Conservation (phyloP, 2,113 vertebrate species). For the Puffinus mauretanicus region DNA sequence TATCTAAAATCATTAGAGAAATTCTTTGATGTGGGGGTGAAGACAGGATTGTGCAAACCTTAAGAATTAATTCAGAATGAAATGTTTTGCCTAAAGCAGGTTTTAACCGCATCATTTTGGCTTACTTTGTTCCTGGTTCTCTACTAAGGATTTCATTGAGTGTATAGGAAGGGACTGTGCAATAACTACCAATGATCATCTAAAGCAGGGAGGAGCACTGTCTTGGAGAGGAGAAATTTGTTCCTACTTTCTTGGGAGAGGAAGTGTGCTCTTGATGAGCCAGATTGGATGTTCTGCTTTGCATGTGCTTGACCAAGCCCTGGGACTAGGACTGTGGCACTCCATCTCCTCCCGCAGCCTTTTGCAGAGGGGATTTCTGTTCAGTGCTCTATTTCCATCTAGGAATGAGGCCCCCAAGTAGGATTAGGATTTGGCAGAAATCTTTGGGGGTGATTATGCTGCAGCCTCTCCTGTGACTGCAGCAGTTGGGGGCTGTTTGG, state of each 20-base stretch:
- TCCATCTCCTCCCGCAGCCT: rapidly evolving
- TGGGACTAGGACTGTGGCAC: background rate
- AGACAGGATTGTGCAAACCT: background rate
- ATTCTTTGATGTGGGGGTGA: background rate
- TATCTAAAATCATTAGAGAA: background rate
- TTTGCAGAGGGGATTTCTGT: background rate
- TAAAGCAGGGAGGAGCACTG: background rate
- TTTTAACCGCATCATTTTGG: background rate
- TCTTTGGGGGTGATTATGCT: background rate
- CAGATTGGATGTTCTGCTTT: rapidly evolving
- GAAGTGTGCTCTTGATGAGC: background rate
- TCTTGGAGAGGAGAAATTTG: background rate
- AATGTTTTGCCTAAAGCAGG: background rate
- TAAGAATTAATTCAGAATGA: background rate
- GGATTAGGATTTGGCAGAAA: background rate
- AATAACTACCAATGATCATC: rapidly evolving
- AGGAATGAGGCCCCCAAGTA: background rate
- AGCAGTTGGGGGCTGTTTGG: background rate
- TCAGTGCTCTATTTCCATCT: background rate
- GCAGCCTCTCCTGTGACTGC: background rate
- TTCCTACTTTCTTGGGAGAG: background rate
- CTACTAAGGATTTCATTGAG: background rate
- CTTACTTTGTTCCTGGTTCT: background rate
- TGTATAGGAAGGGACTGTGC: background rate
- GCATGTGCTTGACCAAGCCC: rapidly evolving